Conservation (phyloP, 2,113 vertebrate species). For the Melanotaenia duboulayi region DNA sequence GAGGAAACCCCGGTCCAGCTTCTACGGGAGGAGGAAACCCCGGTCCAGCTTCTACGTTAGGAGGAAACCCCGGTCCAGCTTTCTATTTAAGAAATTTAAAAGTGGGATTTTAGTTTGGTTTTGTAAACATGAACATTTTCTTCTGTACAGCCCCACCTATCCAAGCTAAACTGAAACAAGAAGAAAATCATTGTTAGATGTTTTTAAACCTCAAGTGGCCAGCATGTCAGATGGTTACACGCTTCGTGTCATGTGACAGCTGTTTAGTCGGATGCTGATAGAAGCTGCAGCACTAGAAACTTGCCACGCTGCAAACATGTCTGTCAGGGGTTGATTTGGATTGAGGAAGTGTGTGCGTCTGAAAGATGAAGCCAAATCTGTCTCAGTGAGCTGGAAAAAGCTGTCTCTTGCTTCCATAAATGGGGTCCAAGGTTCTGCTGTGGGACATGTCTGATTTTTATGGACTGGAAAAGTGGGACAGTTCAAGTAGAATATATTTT, state of each 20-base stretch:
- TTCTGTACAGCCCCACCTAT: too few species aligned
- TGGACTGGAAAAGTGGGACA: conserved; percentile 70
- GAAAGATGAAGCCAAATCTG: conserved; percentile 29
- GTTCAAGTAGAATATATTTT: conserved; percentile 56
- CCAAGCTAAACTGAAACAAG: too few species aligned
- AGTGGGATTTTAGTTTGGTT: too few species aligned
- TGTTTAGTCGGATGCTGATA: conserved; percentile 23
- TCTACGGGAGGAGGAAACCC: too few species aligned
- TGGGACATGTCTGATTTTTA: conserved; percentile 69
- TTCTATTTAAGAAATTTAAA: too few species aligned
- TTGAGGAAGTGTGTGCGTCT: conserved; percentile 8
- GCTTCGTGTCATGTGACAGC: conserved; percentile 31
- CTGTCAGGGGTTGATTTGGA: conserved; percentile 39
- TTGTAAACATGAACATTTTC: too few species aligned
- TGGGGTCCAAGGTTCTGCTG: conserved; percentile 53
- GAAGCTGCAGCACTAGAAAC: conserved; percentile 37
- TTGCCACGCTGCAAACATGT: conserved; percentile 1
- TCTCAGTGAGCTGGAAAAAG: conserved; percentile 56
- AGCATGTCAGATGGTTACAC: too few species aligned
- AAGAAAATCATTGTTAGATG: too few species aligned
- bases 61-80: too few species aligned
- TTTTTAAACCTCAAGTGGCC: too few species aligned
- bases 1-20: too few species aligned
- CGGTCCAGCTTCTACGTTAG: too few species aligned
- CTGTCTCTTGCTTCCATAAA: conserved; percentile 56